Percentiles rank a stretch among this genome's conserved stretches.
phyloP scores from a whole-genome alignment of 2,888 invertebrate species.

The Zeuzera pyrina region DNA sequence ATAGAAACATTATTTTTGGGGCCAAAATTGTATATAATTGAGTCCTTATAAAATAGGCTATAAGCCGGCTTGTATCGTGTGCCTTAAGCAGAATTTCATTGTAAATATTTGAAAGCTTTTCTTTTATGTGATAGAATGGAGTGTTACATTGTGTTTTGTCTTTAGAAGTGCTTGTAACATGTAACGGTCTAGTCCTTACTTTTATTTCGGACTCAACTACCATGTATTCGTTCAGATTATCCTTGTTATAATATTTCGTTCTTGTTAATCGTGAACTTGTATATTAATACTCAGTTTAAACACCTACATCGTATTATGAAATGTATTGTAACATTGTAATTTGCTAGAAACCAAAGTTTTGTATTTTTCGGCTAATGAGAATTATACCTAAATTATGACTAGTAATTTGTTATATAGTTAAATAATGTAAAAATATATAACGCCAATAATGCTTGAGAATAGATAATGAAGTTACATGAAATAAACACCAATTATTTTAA shows the following conservation, averaged over 20 bases:
- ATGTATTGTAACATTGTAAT: no score
- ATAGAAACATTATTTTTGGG: constrained; percentile 42
- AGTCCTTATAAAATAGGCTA: constrained; percentile 41
- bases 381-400: constrained; percentile 27
- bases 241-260: no score
- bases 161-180: no score
- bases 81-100: constrained; percentile 40
- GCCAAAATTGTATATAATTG: constrained; percentile 49
- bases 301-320: no score
- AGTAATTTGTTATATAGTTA: constrained; percentile 47
- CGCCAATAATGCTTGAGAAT: constrained; percentile 56
- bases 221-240: no score
- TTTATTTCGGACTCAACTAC: no score
- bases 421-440: constrained; percentile 40
- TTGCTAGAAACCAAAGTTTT: constrained; percentile 72
- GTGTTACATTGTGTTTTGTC: no score
- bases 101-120: constrained; percentile 1
- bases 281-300: no score
- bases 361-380: constrained; percentile 60
- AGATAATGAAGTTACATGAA: constrained; percentile 56
- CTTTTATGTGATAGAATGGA: no score
- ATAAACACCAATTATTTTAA: constrained; percentile 55
- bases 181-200: no score
- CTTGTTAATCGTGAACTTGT: no score
- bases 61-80: constrained; percentile 54